A percentile compares a stretch with the other conserved stretches of the same genome.
These are phyloP conservation scores for Tromatobia lineatoria DNA, from an alignment of 2,888 invertebrate genomes.

Conservation along the genomic window DNA sequence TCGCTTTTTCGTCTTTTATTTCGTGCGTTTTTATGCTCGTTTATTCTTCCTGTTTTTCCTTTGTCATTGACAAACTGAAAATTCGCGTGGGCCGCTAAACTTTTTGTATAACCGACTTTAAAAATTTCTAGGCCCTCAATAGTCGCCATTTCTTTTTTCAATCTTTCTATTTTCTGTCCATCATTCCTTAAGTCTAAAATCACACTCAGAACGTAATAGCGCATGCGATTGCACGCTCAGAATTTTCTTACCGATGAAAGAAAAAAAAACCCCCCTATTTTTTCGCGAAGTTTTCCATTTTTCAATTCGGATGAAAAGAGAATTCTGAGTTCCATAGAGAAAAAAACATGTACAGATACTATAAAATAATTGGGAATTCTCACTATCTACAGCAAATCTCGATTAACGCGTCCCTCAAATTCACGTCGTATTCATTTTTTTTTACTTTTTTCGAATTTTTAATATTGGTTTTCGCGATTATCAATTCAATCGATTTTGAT, in stretches of 20 bases:
- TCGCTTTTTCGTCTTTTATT: conserved; percentile 36
- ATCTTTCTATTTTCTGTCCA: neutral
- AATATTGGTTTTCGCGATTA: conserved; percentile 1
- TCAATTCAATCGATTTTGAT: conserved; percentile 16
- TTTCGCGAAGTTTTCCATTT: neutral
- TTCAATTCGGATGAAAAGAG: conserved; percentile 24
- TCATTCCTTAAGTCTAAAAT: conserved; percentile 78
- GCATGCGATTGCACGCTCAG: conserved; percentile 39
- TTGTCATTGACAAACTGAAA: conserved; percentile 56
- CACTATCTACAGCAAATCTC: conserved; percentile 62
- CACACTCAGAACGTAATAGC: conserved; percentile 82
- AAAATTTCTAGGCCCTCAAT: conserved; percentile 65
- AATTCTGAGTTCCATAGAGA: conserved; percentile 7
- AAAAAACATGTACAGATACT: conserved; percentile 8
- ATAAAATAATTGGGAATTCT: conserved; percentile 62
- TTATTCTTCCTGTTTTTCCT: conserved; percentile 4
- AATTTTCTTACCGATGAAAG: conserved; percentile 25
- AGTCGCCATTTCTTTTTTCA: conserved; percentile 3
- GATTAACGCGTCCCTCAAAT: conserved; percentile 39
- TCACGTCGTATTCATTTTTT: neutral
- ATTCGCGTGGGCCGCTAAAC: conserved; percentile 34
- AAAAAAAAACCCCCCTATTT: conserved; percentile 7
- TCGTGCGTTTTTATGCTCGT: conserved; percentile 21
- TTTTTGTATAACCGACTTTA: conserved; percentile 35
- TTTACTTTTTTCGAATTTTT: conserved; percentile 1